Evolutionary conservation across 2,888 invertebrate genomes (phyloP), one percentile per base, ranked within the genome.

Genomic region (Laothoe populi): DNA sequence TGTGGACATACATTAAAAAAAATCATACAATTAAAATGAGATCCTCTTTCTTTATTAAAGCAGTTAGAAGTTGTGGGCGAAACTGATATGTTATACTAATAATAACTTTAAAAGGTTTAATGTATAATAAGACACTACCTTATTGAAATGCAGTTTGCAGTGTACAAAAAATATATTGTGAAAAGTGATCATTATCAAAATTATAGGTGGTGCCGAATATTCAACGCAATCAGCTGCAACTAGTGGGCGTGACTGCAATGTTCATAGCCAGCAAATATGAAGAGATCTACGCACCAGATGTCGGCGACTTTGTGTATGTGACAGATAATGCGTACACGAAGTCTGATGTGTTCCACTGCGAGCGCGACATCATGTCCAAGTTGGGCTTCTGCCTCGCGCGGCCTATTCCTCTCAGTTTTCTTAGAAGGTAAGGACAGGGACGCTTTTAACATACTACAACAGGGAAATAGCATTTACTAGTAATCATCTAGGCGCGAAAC

Each of bases 221-320:
- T 35, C 93, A 94, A 60, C 94, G 95, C 68, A 95, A 94, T 68
- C 94, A 95, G 71, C 93, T 99, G 64, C 99, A 99, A 82, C 90
- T 99, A 67, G 96, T 98, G 11, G 99, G 98, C 3, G 96, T 97
- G 0, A 95, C 98, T 0, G 96, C 98, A 0, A 95, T 99, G 94
- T 96, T 98, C 75, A 95, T 99, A 61, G 98, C 99, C 0, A 95
- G 96, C 78, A 99, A 99, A 86, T 99, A 98, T 78, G 99, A 99
- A 88, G 99, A 99, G 92, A 96, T 98, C 77, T 98, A 96, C 77
- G 94, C 96, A 0, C 98, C 99, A 0, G 96, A 97, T 49, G 94
- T 98, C 23, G 92, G 89, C 5, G 99, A 99, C 87, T 98, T 98
- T 89, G 96, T 97, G 13, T 98, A 96, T 82, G 96, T 99, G 61